phyloP scores from a whole-genome alignment of 2,888 invertebrate genomes.

The Campoletis raptor region DNA sequence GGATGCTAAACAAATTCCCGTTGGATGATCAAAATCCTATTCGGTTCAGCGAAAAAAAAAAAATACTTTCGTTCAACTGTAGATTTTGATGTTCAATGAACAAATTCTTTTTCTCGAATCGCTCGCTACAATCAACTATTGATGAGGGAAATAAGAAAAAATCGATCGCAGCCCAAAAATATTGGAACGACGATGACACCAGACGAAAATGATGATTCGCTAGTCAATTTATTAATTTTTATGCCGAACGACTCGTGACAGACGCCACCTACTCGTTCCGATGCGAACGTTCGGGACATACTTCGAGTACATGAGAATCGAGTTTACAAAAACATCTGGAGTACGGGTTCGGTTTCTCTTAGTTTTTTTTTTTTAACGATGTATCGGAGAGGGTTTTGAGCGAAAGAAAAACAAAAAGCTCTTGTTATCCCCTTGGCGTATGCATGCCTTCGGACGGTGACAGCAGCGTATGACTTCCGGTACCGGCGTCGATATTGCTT shows the following conservation, averaged over 20 bases:
- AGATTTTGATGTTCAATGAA: no score
- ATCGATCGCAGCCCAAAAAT: neutral
- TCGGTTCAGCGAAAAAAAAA: no score
- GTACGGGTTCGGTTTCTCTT: neutral
- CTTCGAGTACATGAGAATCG: no score
- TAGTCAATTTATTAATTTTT: no score
- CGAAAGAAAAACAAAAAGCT: neutral
- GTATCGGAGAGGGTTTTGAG: neutral
- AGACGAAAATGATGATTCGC: neutral
- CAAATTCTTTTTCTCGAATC: neutral
- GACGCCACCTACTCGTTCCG: no score
- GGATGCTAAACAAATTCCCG: no score
- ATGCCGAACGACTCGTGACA: no score
- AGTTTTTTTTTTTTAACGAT: neutral
- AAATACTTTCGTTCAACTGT: no score
- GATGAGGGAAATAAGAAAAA: no score
- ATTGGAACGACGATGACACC: neutral
- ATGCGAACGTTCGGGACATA: no score
- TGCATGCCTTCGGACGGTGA: slow-evolving; percentile 54
- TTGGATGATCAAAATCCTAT: no score
- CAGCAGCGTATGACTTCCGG: slow-evolving; percentile 58
- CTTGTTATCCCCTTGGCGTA: neutral
- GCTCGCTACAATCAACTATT: neutral
- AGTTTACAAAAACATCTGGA: neutral
- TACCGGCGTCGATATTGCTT: slow-evolving; percentile 5